Conservation (phyloP, 2,797 vertebrate species). For the Podarcis siculus region DNA sequence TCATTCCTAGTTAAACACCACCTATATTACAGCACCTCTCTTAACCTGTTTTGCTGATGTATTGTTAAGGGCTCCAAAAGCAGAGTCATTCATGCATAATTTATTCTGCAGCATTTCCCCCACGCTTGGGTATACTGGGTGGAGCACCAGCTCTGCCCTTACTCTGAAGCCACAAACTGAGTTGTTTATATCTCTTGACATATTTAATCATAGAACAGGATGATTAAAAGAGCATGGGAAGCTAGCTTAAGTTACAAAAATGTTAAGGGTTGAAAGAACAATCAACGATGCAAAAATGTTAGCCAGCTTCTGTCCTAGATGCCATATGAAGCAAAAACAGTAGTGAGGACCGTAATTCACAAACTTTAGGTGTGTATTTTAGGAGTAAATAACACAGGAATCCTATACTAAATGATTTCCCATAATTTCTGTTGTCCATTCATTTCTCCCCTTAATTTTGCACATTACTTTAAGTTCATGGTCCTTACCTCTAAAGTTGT, state of each 20-base stretch:
- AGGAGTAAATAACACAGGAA: background rate
- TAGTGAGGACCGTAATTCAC: background rate
- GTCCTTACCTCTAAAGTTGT: background rate
- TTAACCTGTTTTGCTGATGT: fast-evolving
- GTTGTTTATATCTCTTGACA: background rate
- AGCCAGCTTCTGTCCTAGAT: background rate
- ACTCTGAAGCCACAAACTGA: background rate
- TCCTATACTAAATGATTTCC: background rate
- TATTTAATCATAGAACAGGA: constrained; percentile 25
- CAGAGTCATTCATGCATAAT: background rate
- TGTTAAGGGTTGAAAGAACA: constrained; percentile 8
- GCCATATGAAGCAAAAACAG: background rate
- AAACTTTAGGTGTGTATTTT: background rate
- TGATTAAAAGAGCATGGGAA: constrained; percentile 1
- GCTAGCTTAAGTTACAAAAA: constrained; percentile 11
- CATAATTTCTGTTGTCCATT: background rate
- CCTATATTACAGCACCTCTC: background rate
- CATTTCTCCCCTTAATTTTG: background rate
- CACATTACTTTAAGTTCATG: background rate
- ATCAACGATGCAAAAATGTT: background rate
- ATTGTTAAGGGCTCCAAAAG: background rate
- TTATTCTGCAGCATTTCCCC: constrained; percentile 14
- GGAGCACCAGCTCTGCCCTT: background rate
- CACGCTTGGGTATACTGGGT: background rate
- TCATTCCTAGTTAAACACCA: background rate